A percentile compares a stretch with the other conserved stretches of the same genome.
Evolutionary conservation across 2,797 vertebrate species (phyloP).

Genomic region (Anas flavirostris): DNA sequence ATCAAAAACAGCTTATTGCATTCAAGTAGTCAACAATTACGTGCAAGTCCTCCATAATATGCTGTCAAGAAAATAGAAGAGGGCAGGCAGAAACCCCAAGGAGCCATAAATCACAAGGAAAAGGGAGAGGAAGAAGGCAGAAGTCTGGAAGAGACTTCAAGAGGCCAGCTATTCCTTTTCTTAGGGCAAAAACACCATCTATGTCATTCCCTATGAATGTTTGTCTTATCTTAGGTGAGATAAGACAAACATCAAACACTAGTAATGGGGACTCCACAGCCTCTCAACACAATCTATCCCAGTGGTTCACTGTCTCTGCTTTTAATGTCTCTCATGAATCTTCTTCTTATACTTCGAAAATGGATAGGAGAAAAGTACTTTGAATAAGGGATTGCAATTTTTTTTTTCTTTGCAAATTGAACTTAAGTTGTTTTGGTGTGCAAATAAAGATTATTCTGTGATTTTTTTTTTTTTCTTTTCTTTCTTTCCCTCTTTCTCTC

Average conservation of each 20-base stretch:
- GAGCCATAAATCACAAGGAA: background rate
- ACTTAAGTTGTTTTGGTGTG: background rate
- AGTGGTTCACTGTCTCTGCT: background rate
- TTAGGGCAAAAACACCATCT: background rate
- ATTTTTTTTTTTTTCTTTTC: background rate
- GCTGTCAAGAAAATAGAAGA: background rate
- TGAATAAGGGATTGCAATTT: background rate
- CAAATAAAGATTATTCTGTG: background rate
- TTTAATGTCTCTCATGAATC: background rate
- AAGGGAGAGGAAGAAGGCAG: background rate
- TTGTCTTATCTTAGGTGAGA: background rate
- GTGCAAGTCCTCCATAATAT: background rate
- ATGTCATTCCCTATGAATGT: background rate
- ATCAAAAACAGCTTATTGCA: background rate
- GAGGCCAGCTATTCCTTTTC: background rate
- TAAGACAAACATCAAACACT: background rate
- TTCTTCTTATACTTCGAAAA: background rate
- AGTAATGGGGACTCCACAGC: background rate
- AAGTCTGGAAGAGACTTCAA: background rate
- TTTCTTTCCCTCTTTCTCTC: background rate
- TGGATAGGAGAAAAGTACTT: background rate
- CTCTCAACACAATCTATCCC: background rate
- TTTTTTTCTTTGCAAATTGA: background rate
- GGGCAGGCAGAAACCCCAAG: background rate
- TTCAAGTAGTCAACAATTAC: background rate